Conservation (phyloP, 2,113 vertebrate genomes). For the Nyctereutes procyonoides region DNA sequence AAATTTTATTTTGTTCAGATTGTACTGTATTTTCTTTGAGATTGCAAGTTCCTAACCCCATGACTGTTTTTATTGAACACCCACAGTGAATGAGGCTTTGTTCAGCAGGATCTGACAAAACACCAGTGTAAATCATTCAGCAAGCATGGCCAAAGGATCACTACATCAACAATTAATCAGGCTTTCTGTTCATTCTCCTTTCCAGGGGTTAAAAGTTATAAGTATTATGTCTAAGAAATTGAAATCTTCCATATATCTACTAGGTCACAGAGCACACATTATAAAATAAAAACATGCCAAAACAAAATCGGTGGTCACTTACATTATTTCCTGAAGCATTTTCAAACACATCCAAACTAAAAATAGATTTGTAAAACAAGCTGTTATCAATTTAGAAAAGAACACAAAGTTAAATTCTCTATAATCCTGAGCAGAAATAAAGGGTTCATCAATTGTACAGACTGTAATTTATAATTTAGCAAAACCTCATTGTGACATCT, state of each 20-base stretch:
- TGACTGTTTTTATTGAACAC: background rate
- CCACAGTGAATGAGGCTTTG: background rate
- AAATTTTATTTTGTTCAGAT: constrained; percentile 16
- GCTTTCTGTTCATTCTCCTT: background rate
- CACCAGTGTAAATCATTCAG: background rate
- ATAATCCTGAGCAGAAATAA: constrained; percentile 41
- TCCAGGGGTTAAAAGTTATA: background rate
- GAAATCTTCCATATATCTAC: background rate
- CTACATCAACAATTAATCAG: background rate
- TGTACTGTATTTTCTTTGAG: background rate
- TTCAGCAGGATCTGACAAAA: constrained; percentile 7
- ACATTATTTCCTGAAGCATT: constrained; percentile 12
- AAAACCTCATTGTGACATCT: background rate
- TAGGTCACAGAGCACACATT: background rate
- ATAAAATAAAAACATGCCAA: constrained; percentile 40
- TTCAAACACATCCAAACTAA: background rate
- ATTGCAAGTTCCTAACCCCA: background rate
- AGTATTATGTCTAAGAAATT: background rate
- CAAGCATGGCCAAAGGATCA: background rate
- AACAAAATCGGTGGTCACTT: background rate
- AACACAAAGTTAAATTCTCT: constrained; percentile 8
- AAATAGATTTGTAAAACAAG: background rate
- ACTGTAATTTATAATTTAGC: constrained; percentile 21
- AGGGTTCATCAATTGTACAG: background rate
- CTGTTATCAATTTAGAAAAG: constrained; percentile 16